Evolutionary conservation across 2,797 vertebrate genomes (phyloP), one percentile per base, ranked within the genome.

Genomic region (Columba guinea): DNA sequence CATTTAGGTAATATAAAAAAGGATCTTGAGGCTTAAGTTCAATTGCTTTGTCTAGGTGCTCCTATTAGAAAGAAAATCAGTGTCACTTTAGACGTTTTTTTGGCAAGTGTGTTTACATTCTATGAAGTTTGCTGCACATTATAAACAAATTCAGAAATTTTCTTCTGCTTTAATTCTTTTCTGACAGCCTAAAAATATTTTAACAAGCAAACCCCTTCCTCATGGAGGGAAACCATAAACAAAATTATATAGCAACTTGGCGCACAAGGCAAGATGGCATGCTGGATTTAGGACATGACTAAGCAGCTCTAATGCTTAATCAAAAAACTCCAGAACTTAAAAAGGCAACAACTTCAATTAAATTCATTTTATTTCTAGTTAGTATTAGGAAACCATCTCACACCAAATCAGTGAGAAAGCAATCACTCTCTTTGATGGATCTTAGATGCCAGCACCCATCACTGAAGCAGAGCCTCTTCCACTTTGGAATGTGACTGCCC

Each of bases 1-100:
- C 99, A 96, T 98, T 98, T 79, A 99, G 98, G 97, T 99, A 99
- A 97, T 99, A 99, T 58, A 99, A 98, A 95, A 98, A 89, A 10
- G 99, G 99, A 97, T 99, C 99, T 83, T 99, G 98, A 19, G 99
- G 99, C 77, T 99, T 98, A 97, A 99, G 98, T 95, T 99, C 97
- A 65, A 99, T 99, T 96, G 99, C 99, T 98, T 98, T 99, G 97
- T 99, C 99, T 97, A 99, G 97, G 97, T 99, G 99, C 89, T 99
- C 98, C 99, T 99, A 94, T 94, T 96, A 96, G 71, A 97, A 96
- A 97, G 53, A 96, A 96, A 89, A 95, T 41, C 26, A 88, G 65
- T 20, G 60, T 96, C 70, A 93, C 34, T 94, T 95, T 5, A 70
- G 20, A 52, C 41, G 49, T 52, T 73, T 82, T 17, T 44, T 93